These are phyloP conservation scores for Cottoperca gobio DNA, from an alignment of 2,797 vertebrate species.

Conservation along the genomic window DNA sequence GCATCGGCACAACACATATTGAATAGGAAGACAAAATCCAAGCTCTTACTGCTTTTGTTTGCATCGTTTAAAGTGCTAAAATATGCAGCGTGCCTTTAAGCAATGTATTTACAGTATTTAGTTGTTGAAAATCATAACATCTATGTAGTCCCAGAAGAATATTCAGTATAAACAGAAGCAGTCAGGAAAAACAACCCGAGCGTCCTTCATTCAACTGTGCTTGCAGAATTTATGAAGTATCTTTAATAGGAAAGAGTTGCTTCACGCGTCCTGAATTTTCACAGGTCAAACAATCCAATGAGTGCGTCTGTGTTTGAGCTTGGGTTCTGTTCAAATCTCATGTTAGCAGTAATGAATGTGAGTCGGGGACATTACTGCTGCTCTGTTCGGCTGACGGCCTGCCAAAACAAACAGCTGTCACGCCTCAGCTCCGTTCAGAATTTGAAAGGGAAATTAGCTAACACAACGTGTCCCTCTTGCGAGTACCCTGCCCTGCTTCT, in stretches of 20 bases:
- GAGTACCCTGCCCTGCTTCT: constrained; percentile 27
- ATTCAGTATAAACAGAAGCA: constrained; percentile 6
- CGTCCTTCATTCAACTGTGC: neutral
- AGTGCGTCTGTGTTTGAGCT: constrained; percentile 21
- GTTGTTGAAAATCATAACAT: constrained; percentile 3
- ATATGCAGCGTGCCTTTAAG: constrained; percentile 20
- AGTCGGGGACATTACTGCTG: constrained; percentile 52
- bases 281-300: constrained; percentile 12
- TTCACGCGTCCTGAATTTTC: constrained; percentile 10
- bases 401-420: constrained; percentile 82
- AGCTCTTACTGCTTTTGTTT: constrained; percentile 9
- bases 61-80: constrained; percentile 9
- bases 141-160: neutral
- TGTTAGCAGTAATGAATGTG: constrained; percentile 53
- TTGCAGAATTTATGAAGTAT: neutral
- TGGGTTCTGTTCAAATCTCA: constrained; percentile 40
- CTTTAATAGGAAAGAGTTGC: neutral
- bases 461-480: constrained; percentile 64
- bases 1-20: neutral
- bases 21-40: neutral
- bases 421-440: constrained; percentile 66
- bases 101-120: constrained; percentile 10
- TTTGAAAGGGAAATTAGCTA: constrained; percentile 81
- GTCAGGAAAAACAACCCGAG: constrained; percentile 6
- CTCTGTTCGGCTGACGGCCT: constrained; percentile 43